These are phyloP conservation scores for Kryphioiulus occultus DNA, from an alignment of 2,888 invertebrate genomes.

Conservation along the genomic window DNA sequence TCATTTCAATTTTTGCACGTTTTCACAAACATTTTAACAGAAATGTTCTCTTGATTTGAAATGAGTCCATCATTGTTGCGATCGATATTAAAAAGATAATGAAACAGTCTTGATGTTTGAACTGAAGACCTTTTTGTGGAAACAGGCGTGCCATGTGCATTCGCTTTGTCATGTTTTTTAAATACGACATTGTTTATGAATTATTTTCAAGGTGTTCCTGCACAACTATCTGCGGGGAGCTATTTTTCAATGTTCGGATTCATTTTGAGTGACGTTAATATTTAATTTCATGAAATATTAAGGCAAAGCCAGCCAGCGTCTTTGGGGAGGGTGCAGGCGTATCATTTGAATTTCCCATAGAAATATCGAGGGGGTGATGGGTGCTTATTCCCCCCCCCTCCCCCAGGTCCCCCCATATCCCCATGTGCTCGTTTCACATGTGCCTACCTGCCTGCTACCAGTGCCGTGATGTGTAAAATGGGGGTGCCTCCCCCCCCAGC, in stretches of 20 bases:
- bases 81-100: conserved; percentile 10
- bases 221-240: conserved; percentile 25
- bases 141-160: neutral
- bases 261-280: conserved; percentile 40
- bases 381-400: neutral
- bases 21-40: neutral
- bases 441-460: conserved; percentile 25
- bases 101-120: neutral
- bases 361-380: neutral
- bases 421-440: conserved; percentile 40
- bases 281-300: conserved; percentile 36
- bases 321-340: neutral
- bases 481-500: neutral
- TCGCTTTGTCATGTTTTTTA: conserved; percentile 33
- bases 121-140: neutral
- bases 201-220: conserved; percentile 24
- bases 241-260: conserved; percentile 26
- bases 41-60: neutral
- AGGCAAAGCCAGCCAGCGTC: neutral
- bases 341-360: conserved; percentile 16
- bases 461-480: conserved; percentile 4
- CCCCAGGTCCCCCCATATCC: neutral
- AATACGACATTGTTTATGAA: conserved; percentile 36
- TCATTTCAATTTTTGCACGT: neutral
- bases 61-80: neutral